Evolutionary conservation across 2,797 vertebrate species (phyloP).

Genomic region (Coregonus suidteri): DNA sequence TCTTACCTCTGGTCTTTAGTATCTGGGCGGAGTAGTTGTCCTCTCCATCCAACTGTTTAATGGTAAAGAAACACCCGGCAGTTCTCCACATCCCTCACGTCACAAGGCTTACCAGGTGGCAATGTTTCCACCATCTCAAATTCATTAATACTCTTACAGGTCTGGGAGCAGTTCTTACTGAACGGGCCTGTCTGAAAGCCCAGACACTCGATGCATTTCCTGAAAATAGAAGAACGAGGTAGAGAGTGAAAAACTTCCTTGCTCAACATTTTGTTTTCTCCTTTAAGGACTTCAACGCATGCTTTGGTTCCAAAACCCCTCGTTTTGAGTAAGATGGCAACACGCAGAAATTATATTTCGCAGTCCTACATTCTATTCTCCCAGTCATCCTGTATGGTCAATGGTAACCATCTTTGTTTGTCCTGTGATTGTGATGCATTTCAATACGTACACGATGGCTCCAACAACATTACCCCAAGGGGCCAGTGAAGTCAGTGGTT

Average conservation of each 20-base stretch:
- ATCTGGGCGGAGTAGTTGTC: constrained; percentile 69
- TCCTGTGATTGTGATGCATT: neutral
- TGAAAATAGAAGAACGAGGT: constrained; percentile 51
- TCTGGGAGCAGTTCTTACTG: constrained; percentile 72
- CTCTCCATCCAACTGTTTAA: constrained; percentile 73
- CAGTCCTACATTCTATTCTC: too few relatives aligned
- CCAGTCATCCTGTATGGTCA: too few relatives aligned
- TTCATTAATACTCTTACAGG: constrained; percentile 46
- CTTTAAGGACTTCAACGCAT: neutral
- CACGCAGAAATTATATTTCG: too few relatives aligned
- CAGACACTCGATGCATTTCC: constrained; percentile 85
- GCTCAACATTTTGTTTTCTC: too few relatives aligned
- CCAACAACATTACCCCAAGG: neutral
- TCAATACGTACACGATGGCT: neutral
- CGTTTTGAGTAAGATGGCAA: neutral
- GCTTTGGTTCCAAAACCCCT: neutral
- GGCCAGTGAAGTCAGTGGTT: neutral
- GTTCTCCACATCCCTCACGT: constrained; percentile 76
- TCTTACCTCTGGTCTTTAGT: constrained; percentile 72
- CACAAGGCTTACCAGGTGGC: constrained; percentile 58
- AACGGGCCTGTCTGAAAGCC: constrained; percentile 64
- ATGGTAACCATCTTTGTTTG: neutral
- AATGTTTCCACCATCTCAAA: neutral
- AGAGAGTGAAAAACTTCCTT: neutral
- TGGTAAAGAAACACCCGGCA: constrained; percentile 83